These are phyloP conservation scores for Semnornis frantzii DNA, from an alignment of 2,113 vertebrate species.

Conservation along the genomic window DNA sequence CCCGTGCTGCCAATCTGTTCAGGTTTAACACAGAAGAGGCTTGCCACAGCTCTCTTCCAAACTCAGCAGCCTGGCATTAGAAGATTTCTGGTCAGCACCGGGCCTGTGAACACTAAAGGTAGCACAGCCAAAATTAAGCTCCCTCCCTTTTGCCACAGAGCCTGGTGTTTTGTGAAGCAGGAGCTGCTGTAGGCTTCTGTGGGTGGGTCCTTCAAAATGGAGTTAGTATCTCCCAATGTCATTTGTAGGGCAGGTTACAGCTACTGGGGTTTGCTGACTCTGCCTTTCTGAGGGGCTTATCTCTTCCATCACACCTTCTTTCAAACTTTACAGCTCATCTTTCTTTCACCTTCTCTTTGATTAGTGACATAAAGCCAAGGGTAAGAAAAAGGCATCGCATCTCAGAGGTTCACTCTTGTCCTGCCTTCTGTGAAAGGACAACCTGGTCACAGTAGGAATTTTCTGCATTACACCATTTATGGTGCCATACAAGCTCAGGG, in stretches of 20 bases:
- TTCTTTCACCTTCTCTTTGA: background rate
- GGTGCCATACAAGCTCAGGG: background rate
- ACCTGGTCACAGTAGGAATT: background rate
- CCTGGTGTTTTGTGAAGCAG: background rate
- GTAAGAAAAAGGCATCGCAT: background rate
- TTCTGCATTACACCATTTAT: background rate
- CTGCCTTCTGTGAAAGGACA: background rate
- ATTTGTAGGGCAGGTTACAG: background rate
- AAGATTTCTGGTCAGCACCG: background rate
- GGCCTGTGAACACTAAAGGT: background rate
- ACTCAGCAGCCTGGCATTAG: background rate
- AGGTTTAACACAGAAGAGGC: background rate
- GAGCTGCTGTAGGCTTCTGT: background rate
- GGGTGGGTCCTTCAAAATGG: background rate
- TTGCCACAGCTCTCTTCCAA: background rate
- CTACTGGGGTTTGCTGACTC: background rate
- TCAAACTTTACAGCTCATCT: background rate
- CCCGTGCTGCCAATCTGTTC: background rate
- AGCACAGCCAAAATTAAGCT: background rate
- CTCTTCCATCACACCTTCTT: background rate
- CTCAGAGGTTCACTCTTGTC: background rate
- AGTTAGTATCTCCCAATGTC: background rate
- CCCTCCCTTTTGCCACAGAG: background rate
- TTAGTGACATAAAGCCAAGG: background rate
- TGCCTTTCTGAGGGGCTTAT: background rate